Conservation (phyloP, 2,113 vertebrate genomes). For the Uria aalge region DNA sequence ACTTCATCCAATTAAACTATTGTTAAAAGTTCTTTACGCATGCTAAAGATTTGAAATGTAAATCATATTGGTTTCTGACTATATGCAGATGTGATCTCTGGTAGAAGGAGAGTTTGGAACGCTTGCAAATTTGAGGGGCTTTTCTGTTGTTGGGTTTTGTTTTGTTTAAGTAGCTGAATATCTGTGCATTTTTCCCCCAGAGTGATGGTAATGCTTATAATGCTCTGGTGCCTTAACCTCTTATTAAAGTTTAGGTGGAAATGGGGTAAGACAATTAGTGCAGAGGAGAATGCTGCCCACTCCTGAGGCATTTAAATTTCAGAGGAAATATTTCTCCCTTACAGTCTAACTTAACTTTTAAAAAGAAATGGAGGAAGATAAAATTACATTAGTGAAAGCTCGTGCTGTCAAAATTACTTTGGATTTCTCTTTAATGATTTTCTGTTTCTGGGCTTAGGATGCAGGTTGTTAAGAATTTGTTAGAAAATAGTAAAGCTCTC, state of each 20-base stretch:
- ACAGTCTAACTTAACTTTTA: too few relatives aligned
- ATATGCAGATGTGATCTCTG: not conserved
- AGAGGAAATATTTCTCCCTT: not conserved
- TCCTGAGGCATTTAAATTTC: not conserved
- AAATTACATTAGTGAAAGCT: not conserved
- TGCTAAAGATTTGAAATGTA: not conserved
- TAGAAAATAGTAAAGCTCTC: not conserved
- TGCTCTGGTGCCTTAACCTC: not conserved
- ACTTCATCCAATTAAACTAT: not conserved
- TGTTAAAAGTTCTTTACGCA: not conserved
- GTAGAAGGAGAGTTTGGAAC: not conserved
- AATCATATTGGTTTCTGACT: not conserved
- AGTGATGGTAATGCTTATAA: not conserved
- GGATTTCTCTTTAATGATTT: not conserved
- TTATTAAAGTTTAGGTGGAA: not conserved
- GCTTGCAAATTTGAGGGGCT: not conserved
- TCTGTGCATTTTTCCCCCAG: not conserved
- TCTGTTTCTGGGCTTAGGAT: not conserved
- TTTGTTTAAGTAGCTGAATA: not conserved
- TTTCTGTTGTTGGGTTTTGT: not conserved
- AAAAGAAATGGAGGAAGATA: too few relatives aligned
- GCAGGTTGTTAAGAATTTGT: not conserved
- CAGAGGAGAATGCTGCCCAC: not conserved
- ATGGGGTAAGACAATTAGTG: not conserved
- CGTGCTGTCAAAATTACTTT: not conserved